Conservation (phyloP, 1,140 invertebrate genomes). For the Ostrea edulis region DNA sequence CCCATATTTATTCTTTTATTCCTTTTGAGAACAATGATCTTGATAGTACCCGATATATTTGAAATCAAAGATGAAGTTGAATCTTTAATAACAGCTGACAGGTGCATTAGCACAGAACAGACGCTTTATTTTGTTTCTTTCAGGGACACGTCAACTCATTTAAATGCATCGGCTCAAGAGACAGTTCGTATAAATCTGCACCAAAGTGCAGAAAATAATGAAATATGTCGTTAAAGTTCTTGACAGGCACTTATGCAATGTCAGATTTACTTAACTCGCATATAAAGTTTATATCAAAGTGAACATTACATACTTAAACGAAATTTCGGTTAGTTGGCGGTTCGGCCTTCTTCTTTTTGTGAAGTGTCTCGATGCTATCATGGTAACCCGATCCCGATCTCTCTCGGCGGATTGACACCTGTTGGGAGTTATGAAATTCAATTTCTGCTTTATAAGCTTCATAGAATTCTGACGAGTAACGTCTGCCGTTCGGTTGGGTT, state of each 20-base stretch:
- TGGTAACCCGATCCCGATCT: constrained; percentile 15
- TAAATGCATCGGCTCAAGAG: background rate
- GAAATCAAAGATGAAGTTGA: constrained; percentile 33
- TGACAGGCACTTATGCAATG: constrained; percentile 15
- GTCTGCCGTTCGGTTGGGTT: background rate
- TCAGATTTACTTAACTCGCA: constrained; percentile 24
- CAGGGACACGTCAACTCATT: background rate
- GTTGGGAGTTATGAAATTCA: background rate
- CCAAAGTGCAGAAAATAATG: constrained; percentile 19
- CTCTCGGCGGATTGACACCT: constrained; percentile 21
- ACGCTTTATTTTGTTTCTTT: background rate
- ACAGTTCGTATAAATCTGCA: background rate
- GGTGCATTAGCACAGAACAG: constrained; percentile 9
- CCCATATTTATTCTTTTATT: constrained; percentile 1
- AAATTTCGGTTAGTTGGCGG: constrained; percentile 28
- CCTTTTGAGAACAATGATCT: background rate
- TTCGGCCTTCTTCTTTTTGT: background rate
- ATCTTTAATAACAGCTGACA: constrained; percentile 35
- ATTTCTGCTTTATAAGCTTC: background rate
- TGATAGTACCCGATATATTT: constrained; percentile 27
- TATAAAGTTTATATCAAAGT: constrained; percentile 25
- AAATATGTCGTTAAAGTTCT: background rate
- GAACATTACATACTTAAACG: background rate
- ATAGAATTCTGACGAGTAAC: background rate
- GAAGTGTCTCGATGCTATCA: constrained; percentile 17